Evolutionary conservation across 2,797 vertebrate genomes (phyloP), one percentile per base, ranked within the genome.

Genomic region (Periophthalmus magnuspinnatus): DNA sequence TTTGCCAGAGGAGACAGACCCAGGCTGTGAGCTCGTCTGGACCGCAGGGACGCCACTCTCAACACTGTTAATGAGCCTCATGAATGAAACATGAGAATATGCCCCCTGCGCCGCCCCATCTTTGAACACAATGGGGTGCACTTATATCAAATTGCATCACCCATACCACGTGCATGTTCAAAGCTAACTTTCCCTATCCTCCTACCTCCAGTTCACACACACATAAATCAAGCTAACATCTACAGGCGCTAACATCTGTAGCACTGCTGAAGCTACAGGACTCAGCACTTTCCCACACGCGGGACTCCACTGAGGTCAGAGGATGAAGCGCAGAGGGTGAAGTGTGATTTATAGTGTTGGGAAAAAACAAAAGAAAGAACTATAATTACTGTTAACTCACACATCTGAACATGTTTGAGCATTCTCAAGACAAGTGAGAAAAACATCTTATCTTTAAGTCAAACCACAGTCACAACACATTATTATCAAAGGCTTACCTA

Each of bases 61-160:
- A 90, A 83, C 45, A 32, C 67, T 38, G 83, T 80, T 92, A 92
- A 92, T 91, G 88, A 91, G 87, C 82, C 82, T 91, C 84, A 90
- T 91, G 89, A 88, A 87, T 91, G 80, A 89, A 92, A 90, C 88
- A 92, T 90, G 89, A 89, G 86, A 84, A 79, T 78, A 71, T 73
- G 73, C 62, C 79, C 74, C 84, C 77, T 50, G 34, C 82, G 79
- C 82, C 66, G 68, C 72, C 75, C 63, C 58, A 72, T 76, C 82
- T 85, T 83, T 83, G 65, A 84, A 77, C 79, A 82, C 85, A 88
- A 88, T 79, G 69, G 75, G 68, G 82, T 76, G 72, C 76, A 85
- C 80, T 87, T 84, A 76, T 73, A 82, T 75, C 71, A 78, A 86
- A 87, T 77, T 72, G 75, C 22, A n/a, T 62, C 19, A 7, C 56